A percentile compares a stretch with the other conserved stretches of the same genome.
Evolutionary conservation across 2,797 vertebrate genomes (phyloP).

Genomic region (Chelon auratus): DNA sequence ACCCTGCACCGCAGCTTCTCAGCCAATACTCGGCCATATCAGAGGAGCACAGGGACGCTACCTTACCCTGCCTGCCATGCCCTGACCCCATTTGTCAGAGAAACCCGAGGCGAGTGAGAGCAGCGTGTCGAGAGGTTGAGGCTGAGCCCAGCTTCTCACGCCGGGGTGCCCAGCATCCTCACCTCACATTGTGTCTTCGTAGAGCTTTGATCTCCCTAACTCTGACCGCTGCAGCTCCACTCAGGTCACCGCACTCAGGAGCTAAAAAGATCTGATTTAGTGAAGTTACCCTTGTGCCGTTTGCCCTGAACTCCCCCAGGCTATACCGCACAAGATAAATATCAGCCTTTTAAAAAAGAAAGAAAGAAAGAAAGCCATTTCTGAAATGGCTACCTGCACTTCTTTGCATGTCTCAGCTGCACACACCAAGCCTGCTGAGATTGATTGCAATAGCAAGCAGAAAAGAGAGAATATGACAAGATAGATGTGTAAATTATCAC

Average conservation of each 20-base stretch:
- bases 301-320: constrained; percentile 25
- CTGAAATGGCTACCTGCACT: constrained; percentile 75
- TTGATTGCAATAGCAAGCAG: constrained; percentile 94
- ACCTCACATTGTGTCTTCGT: constrained; percentile 33
- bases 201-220: constrained; percentile 10
- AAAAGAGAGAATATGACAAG: constrained; percentile 98
- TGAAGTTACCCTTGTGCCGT: constrained; percentile 34
- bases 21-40: constrained; percentile 63
- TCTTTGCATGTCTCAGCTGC: constrained; percentile 82
- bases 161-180: constrained; percentile 19
- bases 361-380: constrained; percentile 51
- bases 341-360: constrained; percentile 20
- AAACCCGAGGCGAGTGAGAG: constrained; percentile 36
- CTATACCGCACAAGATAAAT: constrained; percentile 51
- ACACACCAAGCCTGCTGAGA: constrained; percentile 91
- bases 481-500: constrained; percentile 99
- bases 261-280: constrained; percentile 58
- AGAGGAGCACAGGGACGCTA: constrained; percentile 50
- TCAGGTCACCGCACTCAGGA: constrained; percentile 35
- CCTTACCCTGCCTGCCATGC: constrained; percentile 52
- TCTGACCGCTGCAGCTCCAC: constrained; percentile 15
- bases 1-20: constrained; percentile 28
- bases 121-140: constrained; percentile 25
- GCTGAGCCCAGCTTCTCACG: constrained; percentile 47
- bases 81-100: constrained; percentile 73